Evolutionary conservation across 1,140 invertebrate genomes (phyloP).

Genomic region (Rhopalosiphum maidis): DNA sequence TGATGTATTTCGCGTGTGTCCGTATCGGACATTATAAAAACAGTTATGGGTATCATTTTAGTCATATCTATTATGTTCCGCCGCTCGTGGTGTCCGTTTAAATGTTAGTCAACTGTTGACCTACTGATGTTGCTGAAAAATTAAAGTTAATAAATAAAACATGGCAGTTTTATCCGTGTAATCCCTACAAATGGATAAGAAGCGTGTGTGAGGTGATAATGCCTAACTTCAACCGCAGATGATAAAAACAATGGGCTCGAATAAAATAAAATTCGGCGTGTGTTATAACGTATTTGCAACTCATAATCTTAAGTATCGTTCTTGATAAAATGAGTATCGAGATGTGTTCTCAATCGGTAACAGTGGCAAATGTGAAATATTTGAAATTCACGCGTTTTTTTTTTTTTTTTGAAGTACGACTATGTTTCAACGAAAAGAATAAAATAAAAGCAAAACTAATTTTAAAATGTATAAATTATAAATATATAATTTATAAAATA

Average conservation of each 20-base stretch:
- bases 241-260: not conserved
- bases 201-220: not conserved
- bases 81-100: not conserved
- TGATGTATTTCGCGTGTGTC: not conserved
- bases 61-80: not conserved
- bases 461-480: no score
- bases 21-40: not conserved
- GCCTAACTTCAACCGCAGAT: not conserved
- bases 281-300: not conserved
- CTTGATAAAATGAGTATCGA: not conserved
- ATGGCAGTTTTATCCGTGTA: not conserved
- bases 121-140: not conserved
- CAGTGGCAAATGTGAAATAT: not conserved
- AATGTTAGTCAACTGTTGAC: not conserved
- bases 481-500: no score
- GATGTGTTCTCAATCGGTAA: not conserved
- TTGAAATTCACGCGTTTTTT: no score
- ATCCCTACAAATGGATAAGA: not conserved
- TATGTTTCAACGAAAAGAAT: no score
- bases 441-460: no score
- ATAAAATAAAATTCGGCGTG: not conserved
- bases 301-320: not conserved
- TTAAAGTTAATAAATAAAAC: slow-evolving; percentile 6
- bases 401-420: no score
- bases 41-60: not conserved